Conservation (phyloP, 2,888 invertebrate species). For the Leucozona laternaria region DNA sequence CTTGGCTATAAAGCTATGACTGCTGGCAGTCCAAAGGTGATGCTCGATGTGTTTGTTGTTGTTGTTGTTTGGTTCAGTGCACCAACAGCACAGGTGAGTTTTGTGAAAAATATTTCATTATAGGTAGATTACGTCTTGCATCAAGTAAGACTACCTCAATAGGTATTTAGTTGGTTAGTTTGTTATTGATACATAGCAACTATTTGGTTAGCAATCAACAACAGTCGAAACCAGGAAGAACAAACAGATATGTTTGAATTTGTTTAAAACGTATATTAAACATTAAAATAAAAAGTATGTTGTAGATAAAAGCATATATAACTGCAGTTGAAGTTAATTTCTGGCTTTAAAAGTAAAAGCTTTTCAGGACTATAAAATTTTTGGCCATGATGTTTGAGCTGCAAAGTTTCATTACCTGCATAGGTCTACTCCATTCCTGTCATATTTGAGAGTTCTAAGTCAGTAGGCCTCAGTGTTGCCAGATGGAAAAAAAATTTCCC, state of each 20-base stretch:
- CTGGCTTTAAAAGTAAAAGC: background rate
- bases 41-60: constrained; percentile 1
- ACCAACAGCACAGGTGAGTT: constrained; percentile 23
- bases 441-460: too few species aligned
- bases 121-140: constrained; percentile 3
- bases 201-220: constrained; percentile 13
- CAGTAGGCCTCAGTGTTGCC: too few species aligned
- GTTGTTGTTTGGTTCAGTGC: constrained; percentile 16
- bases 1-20: background rate
- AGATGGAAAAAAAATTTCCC: too few species aligned
- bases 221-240: constrained; percentile 4
- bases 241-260: background rate
- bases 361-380: background rate
- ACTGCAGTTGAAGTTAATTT: background rate
- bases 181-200: constrained; percentile 8
- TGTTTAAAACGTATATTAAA: background rate
- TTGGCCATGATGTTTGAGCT: too few species aligned
- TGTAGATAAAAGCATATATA: background rate
- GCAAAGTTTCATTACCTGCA: background rate
- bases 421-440: too few species aligned
- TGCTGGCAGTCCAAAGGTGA: constrained; percentile 57
- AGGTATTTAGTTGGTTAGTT: background rate
- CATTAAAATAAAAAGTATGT: background rate
- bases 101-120: constrained; percentile 3
- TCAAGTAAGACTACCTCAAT: constrained; percentile 16